Conservation (phyloP, 2,797 vertebrate genomes). For the Eulemur rubriventer region DNA sequence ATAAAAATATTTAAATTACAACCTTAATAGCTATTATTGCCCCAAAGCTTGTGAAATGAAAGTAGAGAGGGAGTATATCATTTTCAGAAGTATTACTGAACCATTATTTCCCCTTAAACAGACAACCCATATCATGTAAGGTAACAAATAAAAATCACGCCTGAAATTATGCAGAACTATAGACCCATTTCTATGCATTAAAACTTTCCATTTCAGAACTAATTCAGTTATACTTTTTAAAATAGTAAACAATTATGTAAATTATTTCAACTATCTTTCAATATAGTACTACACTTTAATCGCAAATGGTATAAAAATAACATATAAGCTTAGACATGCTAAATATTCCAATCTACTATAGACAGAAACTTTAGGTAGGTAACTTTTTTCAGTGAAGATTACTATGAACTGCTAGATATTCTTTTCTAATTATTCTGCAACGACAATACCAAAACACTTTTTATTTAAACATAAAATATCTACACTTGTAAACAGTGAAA, state of each 20-base stretch:
- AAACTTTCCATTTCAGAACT: conserved; percentile 20
- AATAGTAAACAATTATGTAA: background rate
- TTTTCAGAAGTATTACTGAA: conserved; percentile 17
- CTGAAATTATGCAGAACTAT: background rate
- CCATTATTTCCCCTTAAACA: background rate
- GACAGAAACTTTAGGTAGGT: background rate
- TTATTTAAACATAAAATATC: conserved; percentile 48
- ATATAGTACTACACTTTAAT: background rate
- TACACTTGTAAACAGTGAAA: background rate
- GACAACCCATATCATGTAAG: background rate
- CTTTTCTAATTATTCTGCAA: conserved; percentile 36
- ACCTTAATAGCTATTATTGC: background rate
- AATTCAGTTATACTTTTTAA: background rate
- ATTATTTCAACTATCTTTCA: conserved; percentile 38
- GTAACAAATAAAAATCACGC: background rate
- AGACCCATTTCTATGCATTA: background rate
- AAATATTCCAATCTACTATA: background rate
- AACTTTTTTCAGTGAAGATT: background rate
- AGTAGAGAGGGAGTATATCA: background rate
- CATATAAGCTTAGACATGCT: background rate
- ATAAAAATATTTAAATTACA: background rate
- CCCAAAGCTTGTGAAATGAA: background rate
- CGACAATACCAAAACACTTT: conserved; percentile 14
- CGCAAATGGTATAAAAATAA: conserved; percentile 31
- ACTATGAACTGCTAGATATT: background rate